Base-by-base conservation (phyloP, 2,797 vertebrate genomes). In the Amazona ochrocephala region DNA sequence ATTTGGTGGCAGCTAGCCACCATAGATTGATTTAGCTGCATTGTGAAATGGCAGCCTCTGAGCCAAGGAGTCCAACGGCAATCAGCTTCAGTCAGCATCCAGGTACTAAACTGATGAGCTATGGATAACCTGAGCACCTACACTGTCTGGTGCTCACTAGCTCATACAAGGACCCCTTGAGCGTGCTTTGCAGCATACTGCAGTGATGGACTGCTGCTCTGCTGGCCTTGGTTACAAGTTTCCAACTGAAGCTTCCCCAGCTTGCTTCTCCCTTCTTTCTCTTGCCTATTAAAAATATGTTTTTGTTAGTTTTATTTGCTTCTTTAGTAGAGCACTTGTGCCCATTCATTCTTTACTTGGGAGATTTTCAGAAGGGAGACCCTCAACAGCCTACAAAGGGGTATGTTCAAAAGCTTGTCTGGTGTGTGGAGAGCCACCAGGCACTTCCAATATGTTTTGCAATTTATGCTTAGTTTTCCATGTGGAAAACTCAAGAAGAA, bases 141-240 rank as follows among this genome's bases (percentile, higher is more conserved):
- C 23, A 19, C 5, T 2, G 1, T 12, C 3, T 0, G 1, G 23
- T 12, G 5, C 48, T 41, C 26, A 3, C 47, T 8, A 8, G 15
- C 64, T 48, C 68, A 10, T 39, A 45, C 22, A 70, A 45, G 51
- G 47, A 66, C 23, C 37, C 34, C 27, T 23, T 50, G 32, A 72
- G 39, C 3, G 1, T 54, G 10, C 48, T 12, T 12, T 70, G 86
- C 67, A 20, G 29, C 44, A 12, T 0, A 2, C 66, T 44, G 9
- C 22, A 54, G 34, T 1, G 0, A 58, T 37, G 21, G 5, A n/a
- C 60, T 8, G 2, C 50, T 60, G 30, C 66, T 65, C 15, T 26
- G 3, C 53, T 79, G 67, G 21, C 58, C 44, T 41, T 78, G 15
- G 18, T 39, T 82, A 34, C 32, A 45, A 7, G 10, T 60, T 96